phyloP scores from a whole-genome alignment of 53 echinoderm and acorn worm genomes.

The Luidia sarsii region DNA sequence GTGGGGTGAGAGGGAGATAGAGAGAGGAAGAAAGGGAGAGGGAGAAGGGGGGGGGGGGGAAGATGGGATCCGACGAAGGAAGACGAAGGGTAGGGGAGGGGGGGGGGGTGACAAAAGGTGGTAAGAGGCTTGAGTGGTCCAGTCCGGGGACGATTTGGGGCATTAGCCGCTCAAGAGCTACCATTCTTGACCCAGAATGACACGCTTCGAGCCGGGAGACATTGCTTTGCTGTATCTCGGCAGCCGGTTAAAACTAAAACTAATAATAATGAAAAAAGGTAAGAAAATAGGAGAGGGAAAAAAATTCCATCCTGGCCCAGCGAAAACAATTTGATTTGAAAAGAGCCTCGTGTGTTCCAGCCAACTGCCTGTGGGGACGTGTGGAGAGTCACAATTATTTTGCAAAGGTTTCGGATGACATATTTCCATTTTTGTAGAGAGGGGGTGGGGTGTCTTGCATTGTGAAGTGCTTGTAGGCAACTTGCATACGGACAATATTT shows the following conservation, averaged over 20 bases:
- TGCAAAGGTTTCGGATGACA: slow-evolving; percentile 32
- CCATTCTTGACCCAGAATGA: slow-evolving; percentile 55
- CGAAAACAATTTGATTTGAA: slow-evolving; percentile 49
- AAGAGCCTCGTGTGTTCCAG: slow-evolving; percentile 42
- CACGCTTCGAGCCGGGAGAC: slow-evolving; percentile 18
- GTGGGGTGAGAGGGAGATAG: neutral
- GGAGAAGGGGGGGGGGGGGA: no score
- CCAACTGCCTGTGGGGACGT: slow-evolving; percentile 45
- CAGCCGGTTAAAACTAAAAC: no score
- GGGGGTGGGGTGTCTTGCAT: no score
- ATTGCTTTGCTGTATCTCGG: slow-evolving; percentile 6
- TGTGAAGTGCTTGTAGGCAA: no score
- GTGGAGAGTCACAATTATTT: slow-evolving; percentile 39
- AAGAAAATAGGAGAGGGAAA: neutral
- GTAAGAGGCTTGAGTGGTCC: slow-evolving; percentile 48
- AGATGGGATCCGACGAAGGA: no score
- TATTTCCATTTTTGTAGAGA: slow-evolving; percentile 5
- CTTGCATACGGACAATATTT: no score
- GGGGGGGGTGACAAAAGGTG: slow-evolving; percentile 23
- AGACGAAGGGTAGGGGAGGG: no score
- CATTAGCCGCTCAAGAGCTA: slow-evolving; percentile 52
- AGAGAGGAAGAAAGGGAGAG: neutral
- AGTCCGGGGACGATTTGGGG: slow-evolving; percentile 53
- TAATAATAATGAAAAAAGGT: no score
- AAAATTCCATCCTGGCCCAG: slow-evolving; percentile 24